Conservation (phyloP, 1,140 invertebrate species). For the Zaprionus capensis region DNA sequence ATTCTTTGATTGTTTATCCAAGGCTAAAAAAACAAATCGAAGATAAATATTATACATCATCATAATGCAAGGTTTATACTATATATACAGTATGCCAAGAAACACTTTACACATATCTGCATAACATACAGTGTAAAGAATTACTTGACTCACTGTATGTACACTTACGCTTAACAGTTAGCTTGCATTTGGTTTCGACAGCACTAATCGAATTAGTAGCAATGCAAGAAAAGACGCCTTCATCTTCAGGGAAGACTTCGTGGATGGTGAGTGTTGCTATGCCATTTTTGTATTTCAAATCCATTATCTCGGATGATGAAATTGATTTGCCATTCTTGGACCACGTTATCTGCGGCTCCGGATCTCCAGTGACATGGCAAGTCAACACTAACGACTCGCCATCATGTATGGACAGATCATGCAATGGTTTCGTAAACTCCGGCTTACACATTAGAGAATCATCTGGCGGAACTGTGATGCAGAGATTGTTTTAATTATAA, state of each 20-base stretch:
- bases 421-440: constrained; percentile 90
- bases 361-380: constrained; percentile 93
- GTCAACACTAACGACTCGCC: constrained; percentile 91
- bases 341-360: constrained; percentile 96
- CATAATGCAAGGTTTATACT: background rate
- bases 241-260: constrained; percentile 97
- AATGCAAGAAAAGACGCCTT: constrained; percentile 93
- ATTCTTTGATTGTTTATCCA: constrained; percentile 86
- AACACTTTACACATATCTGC: too few species aligned
- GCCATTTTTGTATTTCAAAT: constrained; percentile 95
- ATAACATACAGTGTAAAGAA: too few species aligned
- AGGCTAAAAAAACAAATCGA: constrained; percentile 85
- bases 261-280: constrained; percentile 93
- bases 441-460: constrained; percentile 93
- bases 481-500: too few species aligned
- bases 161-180: constrained; percentile 92
- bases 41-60: constrained; percentile 18
- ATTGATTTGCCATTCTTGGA: constrained; percentile 91
- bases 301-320: constrained; percentile 92
- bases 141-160: too few species aligned
- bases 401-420: constrained; percentile 90
- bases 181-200: constrained; percentile 91
- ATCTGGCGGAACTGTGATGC: constrained; percentile 89
- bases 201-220: constrained; percentile 95
- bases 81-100: too few species aligned